phyloP scores from a whole-genome alignment of 2,797 vertebrate genomes.

The Coranthus polyacanthus region DNA sequence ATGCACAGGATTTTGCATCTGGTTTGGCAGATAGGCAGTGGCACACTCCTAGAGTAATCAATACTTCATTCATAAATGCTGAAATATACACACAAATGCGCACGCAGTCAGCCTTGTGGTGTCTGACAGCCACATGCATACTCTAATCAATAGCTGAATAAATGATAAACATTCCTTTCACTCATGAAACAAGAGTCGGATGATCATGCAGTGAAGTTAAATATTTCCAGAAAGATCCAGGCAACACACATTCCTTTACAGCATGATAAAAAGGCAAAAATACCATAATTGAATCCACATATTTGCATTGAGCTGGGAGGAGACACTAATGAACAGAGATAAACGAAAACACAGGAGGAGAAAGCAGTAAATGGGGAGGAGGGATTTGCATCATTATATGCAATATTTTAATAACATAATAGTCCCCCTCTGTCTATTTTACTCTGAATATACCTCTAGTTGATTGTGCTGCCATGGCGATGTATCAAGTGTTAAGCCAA shows the following conservation, averaged over 20 bases:
- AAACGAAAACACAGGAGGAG: constrained; percentile 26
- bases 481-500: constrained; percentile 17
- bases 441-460: background rate
- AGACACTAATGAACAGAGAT: constrained; percentile 50
- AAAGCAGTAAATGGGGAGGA: constrained; percentile 1
- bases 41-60: constrained; percentile 18
- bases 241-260: background rate
- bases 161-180: constrained; percentile 2
- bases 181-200: background rate
- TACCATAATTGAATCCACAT: constrained; percentile 53
- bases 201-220: background rate
- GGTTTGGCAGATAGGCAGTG: constrained; percentile 4
- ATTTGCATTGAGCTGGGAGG: constrained; percentile 52
- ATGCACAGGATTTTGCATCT: constrained; percentile 18
- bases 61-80: constrained; percentile 15
- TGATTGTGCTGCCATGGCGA: constrained; percentile 4
- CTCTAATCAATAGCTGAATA: constrained; percentile 17
- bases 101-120: constrained; percentile 7
- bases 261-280: constrained; percentile 41
- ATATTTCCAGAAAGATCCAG: background rate
- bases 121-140: background rate
- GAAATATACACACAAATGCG: constrained; percentile 9
- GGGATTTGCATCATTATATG: constrained; percentile 9
- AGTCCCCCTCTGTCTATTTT: constrained; percentile 1
- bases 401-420: constrained; percentile 34